These are phyloP conservation scores for Euura saliciscinereae DNA, from an alignment of 1,140 invertebrate species.

Conservation along the genomic window DNA sequence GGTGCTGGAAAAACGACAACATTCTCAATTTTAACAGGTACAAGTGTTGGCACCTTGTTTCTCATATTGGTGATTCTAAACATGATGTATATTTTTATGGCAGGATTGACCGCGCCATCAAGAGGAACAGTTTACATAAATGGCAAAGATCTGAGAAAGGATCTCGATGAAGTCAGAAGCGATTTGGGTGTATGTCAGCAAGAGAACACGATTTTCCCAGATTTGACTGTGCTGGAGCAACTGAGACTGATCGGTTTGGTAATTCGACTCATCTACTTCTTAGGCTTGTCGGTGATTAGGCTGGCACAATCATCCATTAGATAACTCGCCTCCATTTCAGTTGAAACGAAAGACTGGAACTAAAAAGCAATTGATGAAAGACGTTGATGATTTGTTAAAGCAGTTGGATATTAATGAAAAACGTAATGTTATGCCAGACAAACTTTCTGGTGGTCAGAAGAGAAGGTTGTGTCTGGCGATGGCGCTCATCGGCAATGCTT, in stretches of 20 bases:
- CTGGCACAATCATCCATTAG: neutral
- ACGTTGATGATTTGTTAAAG: slow-evolving; percentile 54
- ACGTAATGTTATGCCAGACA: slow-evolving; percentile 59
- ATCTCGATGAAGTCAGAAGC: slow-evolving; percentile 58
- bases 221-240: slow-evolving; percentile 89
- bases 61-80: too few species aligned
- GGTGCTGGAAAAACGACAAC: slow-evolving; percentile 85
- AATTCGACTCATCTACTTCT: slow-evolving; percentile 42
- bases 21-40: slow-evolving; percentile 74
- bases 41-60: too few species aligned
- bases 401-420: slow-evolving; percentile 68
- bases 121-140: slow-evolving; percentile 70
- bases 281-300: neutral
- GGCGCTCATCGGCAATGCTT: slow-evolving; percentile 66
- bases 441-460: slow-evolving; percentile 75
- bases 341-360: slow-evolving; percentile 63
- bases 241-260: slow-evolving; percentile 83
- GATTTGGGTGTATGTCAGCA: slow-evolving; percentile 88
- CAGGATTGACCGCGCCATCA: slow-evolving; percentile 68
- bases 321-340: slow-evolving; percentile 24
- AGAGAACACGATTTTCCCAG: slow-evolving; percentile 92
- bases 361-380: slow-evolving; percentile 23
- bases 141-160: slow-evolving; percentile 65
- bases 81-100: slow-evolving; percentile 9
- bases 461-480: slow-evolving; percentile 72